Evolutionary conservation across 2,888 invertebrate species (phyloP), one percentile per base, ranked within the genome.

Genomic region (Scaeva pyrastri): DNA sequence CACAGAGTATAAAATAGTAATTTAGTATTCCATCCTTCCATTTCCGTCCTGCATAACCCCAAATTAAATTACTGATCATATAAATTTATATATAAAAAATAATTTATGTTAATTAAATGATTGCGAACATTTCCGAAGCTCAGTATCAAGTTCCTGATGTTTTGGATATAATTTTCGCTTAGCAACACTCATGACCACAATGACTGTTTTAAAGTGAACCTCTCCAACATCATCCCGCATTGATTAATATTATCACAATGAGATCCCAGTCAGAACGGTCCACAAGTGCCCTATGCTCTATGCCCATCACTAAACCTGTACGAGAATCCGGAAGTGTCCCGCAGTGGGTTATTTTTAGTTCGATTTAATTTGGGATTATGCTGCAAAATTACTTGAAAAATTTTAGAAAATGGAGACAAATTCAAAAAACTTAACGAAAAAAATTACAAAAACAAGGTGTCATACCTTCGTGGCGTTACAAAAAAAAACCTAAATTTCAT

Each of bases 201-300:
- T 50, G 64, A 70, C 64, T 31, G 77, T 72, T 58, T 26, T 8
- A n/a, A 36, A 39, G 64, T 36, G 55, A 77, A 83, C 73, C 78
- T 48, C 83, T 73, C 83, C 23, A 52, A 52, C 62, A 66, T 10
- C 55, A 50, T 66, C 72, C 72, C 41, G 60, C 12, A 62, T 84
- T 85, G 75, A 76, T 50, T 68, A 39, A 52, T 52, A 52, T 52
- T 85, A 85, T 85, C 85, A 85, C 85, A 85, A 72, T 81, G 85
- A 81, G 76, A 85, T 77, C 58, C 75, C 21, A 70, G 72, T 73
- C 72, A 31, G 31, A 62, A 72, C 6, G 58, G 43, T 48, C 8
- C 41, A 60, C 48, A 60, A 52, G 12, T 36, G 48, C 2, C n/a
- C 43, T 23, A 23, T 16, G 58, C 19, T 2, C 19, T 5, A 19